Conservation (phyloP, 2,888 invertebrate species). For the Leucoma salicis region DNA sequence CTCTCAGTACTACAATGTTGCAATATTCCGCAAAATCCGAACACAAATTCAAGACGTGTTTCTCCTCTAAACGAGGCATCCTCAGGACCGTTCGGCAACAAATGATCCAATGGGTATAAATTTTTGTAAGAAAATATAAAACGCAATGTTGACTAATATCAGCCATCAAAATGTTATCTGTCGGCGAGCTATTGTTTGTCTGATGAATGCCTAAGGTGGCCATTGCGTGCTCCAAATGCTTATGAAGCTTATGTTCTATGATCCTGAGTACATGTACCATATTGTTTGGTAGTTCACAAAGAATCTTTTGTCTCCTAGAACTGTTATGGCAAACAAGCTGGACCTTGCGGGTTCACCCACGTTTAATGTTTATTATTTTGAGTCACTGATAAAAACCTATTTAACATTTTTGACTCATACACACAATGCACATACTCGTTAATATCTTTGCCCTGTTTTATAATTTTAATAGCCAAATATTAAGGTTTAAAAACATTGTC, state of each 20-base stretch:
- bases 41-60: no score
- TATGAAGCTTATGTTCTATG: constrained; percentile 33
- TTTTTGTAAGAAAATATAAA: constrained; percentile 8
- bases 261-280: constrained; percentile 25
- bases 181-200: constrained; percentile 52
- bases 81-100: background rate
- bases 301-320: constrained; percentile 17
- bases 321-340: no score
- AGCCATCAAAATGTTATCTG: constrained; percentile 53
- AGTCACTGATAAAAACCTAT: no score
- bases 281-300: constrained; percentile 24
- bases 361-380: no score
- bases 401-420: no score
- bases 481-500: no score
- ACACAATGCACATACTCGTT: no score
- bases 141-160: constrained; percentile 33
- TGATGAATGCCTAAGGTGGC: constrained; percentile 52
- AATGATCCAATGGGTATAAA: background rate
- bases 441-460: no score
- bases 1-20: background rate
- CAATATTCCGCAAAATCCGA: no score
- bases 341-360: no score
- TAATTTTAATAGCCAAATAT: no score
- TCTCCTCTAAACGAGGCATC: no score
- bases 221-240: constrained; percentile 59